Percentiles rank a stretch among this genome's conserved stretches.
Conservation (phyloP, 2,888 invertebrate species). For the Agriopis marginaria region DNA sequence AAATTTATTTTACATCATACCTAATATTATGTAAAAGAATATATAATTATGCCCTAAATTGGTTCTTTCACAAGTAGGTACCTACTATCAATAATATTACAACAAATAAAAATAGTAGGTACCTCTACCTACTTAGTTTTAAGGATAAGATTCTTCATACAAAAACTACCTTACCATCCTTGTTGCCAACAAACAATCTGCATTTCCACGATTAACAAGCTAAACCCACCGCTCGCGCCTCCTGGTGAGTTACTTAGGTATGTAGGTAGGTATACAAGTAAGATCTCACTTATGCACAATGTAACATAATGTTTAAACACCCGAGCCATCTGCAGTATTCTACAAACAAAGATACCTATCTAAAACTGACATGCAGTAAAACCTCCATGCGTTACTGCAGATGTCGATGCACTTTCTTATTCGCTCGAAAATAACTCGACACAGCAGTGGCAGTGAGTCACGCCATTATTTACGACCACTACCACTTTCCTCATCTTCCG, state of each 20-base stretch:
- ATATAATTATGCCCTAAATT: too few relatives aligned
- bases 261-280: background rate
- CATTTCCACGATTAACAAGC: background rate
- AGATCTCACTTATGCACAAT: background rate
- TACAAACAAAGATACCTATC: background rate
- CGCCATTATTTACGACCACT: conserved; percentile 73
- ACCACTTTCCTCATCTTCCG: conserved; percentile 65
- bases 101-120: background rate
- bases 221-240: background rate
- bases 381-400: conserved; percentile 22
- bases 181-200: background rate
- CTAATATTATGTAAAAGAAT: too few relatives aligned
- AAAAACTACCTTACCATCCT: background rate
- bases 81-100: too few relatives aligned
- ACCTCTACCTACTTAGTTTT: background rate
- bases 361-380: conserved; percentile 27
- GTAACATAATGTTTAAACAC: background rate
- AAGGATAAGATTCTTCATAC: too few relatives aligned
- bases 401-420: conserved; percentile 77
- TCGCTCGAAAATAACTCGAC: conserved; percentile 77
- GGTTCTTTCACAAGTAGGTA: too few relatives aligned
- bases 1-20: too few relatives aligned
- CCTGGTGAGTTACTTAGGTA: background rate
- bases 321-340: conserved; percentile 12
- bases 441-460: conserved; percentile 64